Evolutionary conservation across 1,140 invertebrate genomes (phyloP), one percentile per base, ranked within the genome.

Genomic region (Macrotrachela quadricornifera): DNA sequence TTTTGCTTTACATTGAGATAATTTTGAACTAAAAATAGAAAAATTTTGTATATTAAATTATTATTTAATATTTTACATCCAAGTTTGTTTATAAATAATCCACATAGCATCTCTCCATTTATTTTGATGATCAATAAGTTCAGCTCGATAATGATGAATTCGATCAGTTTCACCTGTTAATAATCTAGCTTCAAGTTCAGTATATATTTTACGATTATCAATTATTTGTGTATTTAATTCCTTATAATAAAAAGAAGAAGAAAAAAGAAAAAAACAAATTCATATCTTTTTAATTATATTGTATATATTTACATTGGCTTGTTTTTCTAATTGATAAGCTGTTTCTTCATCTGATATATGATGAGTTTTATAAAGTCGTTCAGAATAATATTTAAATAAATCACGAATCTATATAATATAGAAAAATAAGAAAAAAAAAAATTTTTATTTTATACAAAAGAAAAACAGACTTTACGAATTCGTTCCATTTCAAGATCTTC

Each of bases 121-220:
- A 15, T 6, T 17, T 15, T 45, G 44, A 14, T 38, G 18, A 53
- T 21, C 37, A n/a, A 46, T 44, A 39, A 53, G 46, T 21, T 53
- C 46, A 1, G 57, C 58, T 55, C 64, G 61, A 42, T 65, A 63
- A 40, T 59, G 58, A 41, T 61, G 63, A 57, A 69, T 67, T 46
- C 65, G 56, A 48, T 70, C 68, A 14, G 68, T 62, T 55, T 68
- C 66, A 16, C 60, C 59, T 10, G 65, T 62, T 57, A 68, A 60
- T 21, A 69, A 57, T 39, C 63, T 60, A 1, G 62, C 58, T 57
- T 59, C 62, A 10, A 70, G 57, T 49, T 70, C 65, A 9, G 64
- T 61, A 55, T 66, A 70, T 6, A 63, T 62, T 50, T 63, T 45
- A 47, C 59, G 58, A 12, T 57, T 70, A 66, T 57, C 62, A 64